Base-by-base conservation (phyloP, 2,888 invertebrate genomes). In the Epicampocera succincta region DNA sequence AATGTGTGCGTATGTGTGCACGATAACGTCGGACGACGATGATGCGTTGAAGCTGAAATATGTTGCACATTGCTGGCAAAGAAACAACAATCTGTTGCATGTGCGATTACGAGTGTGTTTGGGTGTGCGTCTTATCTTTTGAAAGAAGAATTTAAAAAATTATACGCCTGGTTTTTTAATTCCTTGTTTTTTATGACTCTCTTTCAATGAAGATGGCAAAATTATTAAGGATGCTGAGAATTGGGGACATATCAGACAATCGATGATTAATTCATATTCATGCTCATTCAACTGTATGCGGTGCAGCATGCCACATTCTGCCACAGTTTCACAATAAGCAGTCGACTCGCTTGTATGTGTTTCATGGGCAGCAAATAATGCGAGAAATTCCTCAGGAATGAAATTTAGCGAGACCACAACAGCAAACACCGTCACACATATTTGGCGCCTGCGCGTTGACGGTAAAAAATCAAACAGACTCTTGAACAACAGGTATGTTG, bases 191-290 rank as follows among this genome's bases (percentile, higher is more conserved):
- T 29, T 44, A 15, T 11, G 54, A 33, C 29, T 60, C 58, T 66
- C 58, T 42, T 40, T 52, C 61, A 81, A 81, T 81, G 58, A 81
- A 73, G 77, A 81, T 77, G 54, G 73, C 44, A 65, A 77, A 69
- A 58, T 63, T 68, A 61, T 73, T 69, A 81, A 77, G 77, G 76
- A 80, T 58, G 80, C 58, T 60, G 65, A 65, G 71, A 80, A 85
- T 84, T 84, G 83, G 82, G 83, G 83, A 84, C 79, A 83, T 85
- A 87, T 87, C 87, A 84, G 77, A 72, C 80, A 86, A 87, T 87
- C 86, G 85, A 80, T 88, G 87, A 87, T 87, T 87, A 87, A 87
- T 87, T 85, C 86, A 80, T 80, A 71, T 80, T 76, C 76, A 65
- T 80, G 63, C n/a, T 42, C 50, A 76, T 40, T 80, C 71, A 76